Conservation (phyloP, 2,888 invertebrate genomes). For the Rhopalosiphum nymphaeae region DNA sequence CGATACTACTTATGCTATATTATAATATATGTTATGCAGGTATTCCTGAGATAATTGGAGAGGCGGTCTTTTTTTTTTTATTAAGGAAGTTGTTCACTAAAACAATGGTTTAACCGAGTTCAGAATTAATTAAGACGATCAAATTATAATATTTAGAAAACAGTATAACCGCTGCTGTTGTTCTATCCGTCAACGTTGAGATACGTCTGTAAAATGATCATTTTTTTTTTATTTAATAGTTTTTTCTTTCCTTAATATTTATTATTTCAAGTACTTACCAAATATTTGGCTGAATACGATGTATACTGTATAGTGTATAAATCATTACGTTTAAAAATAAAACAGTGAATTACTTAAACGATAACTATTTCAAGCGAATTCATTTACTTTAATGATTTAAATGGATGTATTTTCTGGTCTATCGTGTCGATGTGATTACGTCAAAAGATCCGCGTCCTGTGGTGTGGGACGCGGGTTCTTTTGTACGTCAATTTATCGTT, state of each 20-base stretch:
- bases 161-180: background rate
- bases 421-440: background rate
- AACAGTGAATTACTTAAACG: background rate
- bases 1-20: background rate
- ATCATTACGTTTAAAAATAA: background rate
- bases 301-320: background rate
- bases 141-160: conserved; percentile 50
- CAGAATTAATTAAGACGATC: conserved; percentile 32
- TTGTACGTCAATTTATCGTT: background rate
- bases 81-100: conserved; percentile 42
- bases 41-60: conserved; percentile 26
- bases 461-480: background rate
- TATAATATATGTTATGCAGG: conserved; percentile 18
- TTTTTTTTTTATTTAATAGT: background rate
- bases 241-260: background rate
- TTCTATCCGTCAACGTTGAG: background rate
- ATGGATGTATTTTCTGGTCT: background rate
- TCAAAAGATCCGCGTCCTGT: background rate
- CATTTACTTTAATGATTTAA: background rate
- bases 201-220: background rate
- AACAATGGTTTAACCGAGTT: conserved; percentile 43
- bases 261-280: background rate
- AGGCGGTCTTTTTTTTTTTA: conserved; percentile 19
- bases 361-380: background rate
- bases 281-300: background rate